Conservation (phyloP, 2,113 vertebrate genomes). For the Galemys pyrenaicus region DNA sequence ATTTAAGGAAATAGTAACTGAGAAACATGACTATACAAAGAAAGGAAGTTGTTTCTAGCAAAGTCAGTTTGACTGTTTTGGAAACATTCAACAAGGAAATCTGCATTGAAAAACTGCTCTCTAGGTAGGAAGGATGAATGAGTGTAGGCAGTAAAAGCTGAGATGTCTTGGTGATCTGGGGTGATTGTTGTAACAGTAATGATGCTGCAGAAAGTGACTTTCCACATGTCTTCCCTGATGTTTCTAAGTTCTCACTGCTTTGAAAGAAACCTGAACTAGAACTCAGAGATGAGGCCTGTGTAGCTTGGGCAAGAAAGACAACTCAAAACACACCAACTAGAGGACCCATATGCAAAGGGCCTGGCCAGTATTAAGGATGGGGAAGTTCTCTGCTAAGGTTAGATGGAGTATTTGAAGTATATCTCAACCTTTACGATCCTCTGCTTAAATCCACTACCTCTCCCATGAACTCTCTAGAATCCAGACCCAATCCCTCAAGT, state of each 20-base stretch:
- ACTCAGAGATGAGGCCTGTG: neutral
- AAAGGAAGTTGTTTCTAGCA: neutral
- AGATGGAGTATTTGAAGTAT: neutral
- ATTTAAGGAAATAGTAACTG: neutral
- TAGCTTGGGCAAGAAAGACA: neutral
- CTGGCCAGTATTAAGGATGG: neutral
- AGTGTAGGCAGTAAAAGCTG: neutral
- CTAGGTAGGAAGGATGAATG: neutral
- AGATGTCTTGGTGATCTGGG: neutral
- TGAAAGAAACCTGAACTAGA: neutral
- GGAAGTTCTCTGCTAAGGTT: neutral
- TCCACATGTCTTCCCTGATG: neutral
- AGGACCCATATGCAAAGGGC: neutral
- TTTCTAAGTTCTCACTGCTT: no score
- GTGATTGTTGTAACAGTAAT: neutral
- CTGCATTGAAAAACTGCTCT: neutral
- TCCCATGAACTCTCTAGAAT: neutral
- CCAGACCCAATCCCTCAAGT: neutral
- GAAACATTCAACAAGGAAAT: neutral
- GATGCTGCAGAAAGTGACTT: neutral
- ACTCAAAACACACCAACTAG: neutral
- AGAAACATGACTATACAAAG: no score
- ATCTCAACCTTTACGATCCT: neutral
- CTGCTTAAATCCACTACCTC: neutral
- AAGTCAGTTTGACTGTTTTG: neutral